Conservation (phyloP, 2,888 invertebrate species). For the Labia minor region DNA sequence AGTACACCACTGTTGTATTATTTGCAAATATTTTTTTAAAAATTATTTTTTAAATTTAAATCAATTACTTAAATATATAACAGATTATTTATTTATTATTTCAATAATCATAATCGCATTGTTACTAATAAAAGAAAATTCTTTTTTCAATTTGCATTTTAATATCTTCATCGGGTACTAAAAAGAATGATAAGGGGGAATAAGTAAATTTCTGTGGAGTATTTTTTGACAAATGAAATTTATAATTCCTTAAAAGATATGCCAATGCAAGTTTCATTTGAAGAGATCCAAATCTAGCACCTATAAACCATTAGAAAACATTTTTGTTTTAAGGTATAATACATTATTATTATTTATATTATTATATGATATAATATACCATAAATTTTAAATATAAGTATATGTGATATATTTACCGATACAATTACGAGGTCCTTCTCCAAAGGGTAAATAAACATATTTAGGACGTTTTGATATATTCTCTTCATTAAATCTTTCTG, state of each 20-base stretch:
- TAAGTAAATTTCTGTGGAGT: background rate
- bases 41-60: too few species aligned
- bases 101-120: too few species aligned
- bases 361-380: too few species aligned
- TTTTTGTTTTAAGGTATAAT: too few species aligned
- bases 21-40: too few species aligned
- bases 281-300: slow-evolving; percentile 28
- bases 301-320: slow-evolving; percentile 20
- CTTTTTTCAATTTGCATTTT: slow-evolving; percentile 14
- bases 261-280: slow-evolving; percentile 27
- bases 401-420: slow-evolving; percentile 32
- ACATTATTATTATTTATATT: too few species aligned
- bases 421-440: slow-evolving; percentile 34
- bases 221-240: slow-evolving; percentile 17
- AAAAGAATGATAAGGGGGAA: slow-evolving; percentile 18
- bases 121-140: too few species aligned
- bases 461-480: slow-evolving; percentile 31
- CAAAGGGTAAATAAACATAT: slow-evolving; percentile 34
- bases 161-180: background rate
- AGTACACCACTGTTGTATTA: too few species aligned
- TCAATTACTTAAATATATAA: too few species aligned
- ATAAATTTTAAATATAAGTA: too few species aligned
- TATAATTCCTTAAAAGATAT: slow-evolving; percentile 25
- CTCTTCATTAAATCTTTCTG: slow-evolving; percentile 36
- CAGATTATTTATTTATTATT: too few species aligned